Percentiles rank a stretch among this genome's conserved stretches.
Evolutionary conservation across 2,113 vertebrate genomes (phyloP).

Genomic region (Microtus pennsylvanicus): DNA sequence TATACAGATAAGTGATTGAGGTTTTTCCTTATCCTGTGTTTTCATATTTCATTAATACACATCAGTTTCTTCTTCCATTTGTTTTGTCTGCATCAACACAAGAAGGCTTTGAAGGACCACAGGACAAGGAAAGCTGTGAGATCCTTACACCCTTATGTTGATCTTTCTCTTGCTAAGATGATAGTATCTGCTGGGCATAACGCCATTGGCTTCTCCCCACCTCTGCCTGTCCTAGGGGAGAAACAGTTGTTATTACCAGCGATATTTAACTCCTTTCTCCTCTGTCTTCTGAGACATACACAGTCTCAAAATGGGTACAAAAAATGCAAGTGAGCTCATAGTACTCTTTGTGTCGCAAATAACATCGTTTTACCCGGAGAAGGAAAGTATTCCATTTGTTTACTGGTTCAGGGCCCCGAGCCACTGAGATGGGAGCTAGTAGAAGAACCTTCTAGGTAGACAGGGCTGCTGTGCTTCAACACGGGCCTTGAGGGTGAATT

Average conservation of each 20-base stretch:
- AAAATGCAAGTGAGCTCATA: background rate
- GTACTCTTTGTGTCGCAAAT: background rate
- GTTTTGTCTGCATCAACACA: background rate
- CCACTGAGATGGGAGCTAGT: background rate
- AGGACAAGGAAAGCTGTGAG: background rate
- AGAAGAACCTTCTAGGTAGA: background rate
- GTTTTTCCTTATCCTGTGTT: background rate
- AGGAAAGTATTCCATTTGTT: background rate
- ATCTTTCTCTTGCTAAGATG: background rate
- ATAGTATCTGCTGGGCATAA: background rate
- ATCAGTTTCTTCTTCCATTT: background rate
- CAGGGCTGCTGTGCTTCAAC: background rate
- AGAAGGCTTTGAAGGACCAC: background rate
- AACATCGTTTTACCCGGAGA: background rate
- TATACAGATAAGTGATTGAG: background rate
- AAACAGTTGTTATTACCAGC: background rate
- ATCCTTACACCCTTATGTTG: background rate
- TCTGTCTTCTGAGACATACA: constrained; percentile 2
- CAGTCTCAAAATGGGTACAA: background rate
- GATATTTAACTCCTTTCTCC: background rate
- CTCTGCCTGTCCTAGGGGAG: background rate
- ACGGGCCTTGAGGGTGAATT: background rate
- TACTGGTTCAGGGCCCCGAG: background rate
- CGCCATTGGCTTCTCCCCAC: background rate
- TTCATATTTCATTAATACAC: background rate